Conservation (phyloP, 2,888 invertebrate species). For the Strigamia maritima region DNA sequence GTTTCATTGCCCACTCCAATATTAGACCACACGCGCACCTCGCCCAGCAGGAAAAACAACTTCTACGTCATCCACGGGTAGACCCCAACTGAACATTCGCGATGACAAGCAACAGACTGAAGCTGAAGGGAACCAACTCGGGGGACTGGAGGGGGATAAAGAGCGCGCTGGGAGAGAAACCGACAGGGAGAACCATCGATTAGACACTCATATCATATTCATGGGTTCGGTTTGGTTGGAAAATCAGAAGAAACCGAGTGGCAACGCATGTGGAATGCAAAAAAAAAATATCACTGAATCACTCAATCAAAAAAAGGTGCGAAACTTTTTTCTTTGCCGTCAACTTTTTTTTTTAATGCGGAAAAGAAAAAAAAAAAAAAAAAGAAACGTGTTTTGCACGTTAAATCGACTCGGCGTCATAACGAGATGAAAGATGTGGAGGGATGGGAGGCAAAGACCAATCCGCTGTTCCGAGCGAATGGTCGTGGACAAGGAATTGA, state of each 20-base stretch:
- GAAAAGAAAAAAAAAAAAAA: background rate
- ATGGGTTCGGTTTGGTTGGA: background rate
- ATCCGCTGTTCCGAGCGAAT: background rate
- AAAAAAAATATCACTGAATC: background rate
- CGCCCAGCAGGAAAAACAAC: background rate
- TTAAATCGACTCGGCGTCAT: background rate
- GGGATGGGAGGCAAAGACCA: background rate
- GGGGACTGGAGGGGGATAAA: too few species aligned
- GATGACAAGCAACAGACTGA: conserved; percentile 4
- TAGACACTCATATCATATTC: background rate
- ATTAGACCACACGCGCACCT: background rate
- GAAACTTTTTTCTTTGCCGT: background rate
- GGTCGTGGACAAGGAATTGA: conserved; percentile 15
- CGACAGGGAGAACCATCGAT: background rate
- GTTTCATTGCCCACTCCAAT: background rate
- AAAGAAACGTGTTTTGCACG: background rate
- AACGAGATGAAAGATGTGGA: conserved; percentile 3
- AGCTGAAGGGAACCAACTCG: background rate
- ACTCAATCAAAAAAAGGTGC: too few species aligned
- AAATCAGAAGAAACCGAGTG: background rate
- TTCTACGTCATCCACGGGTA: background rate
- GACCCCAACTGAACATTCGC: background rate
- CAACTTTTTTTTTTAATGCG: background rate
- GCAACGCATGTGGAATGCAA: background rate
- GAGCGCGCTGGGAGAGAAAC: background rate